Percentiles rank a stretch among this genome's conserved stretches.
Evolutionary conservation across 2,113 vertebrate genomes (phyloP).

Genomic region (Parus major): DNA sequence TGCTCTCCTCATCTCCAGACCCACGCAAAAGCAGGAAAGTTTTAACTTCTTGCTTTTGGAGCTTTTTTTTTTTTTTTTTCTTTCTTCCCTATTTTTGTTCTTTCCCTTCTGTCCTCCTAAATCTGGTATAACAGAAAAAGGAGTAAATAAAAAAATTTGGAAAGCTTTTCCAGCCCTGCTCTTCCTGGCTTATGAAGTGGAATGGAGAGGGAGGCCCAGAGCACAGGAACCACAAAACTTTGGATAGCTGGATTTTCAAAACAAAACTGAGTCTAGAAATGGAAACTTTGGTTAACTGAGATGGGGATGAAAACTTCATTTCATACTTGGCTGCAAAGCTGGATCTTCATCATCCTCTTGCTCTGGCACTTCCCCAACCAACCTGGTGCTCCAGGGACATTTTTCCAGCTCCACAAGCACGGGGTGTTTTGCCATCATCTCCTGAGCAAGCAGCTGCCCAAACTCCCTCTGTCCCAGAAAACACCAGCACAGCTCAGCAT

Average conservation of each 20-base stretch:
- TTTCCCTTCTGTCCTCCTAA: background rate
- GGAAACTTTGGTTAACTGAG: conserved; percentile 4
- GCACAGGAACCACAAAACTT: background rate
- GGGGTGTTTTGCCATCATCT: background rate
- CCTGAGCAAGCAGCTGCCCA: background rate
- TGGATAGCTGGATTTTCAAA: background rate
- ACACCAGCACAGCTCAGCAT: background rate
- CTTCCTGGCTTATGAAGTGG: background rate
- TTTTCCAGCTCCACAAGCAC: background rate
- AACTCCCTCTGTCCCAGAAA: background rate
- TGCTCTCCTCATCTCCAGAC: background rate
- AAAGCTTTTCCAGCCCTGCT: background rate
- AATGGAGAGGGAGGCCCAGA: background rate
- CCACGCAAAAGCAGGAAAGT: background rate
- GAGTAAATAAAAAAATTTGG: background rate
- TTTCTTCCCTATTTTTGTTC: background rate
- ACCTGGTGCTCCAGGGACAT: background rate
- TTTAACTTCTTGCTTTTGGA: background rate
- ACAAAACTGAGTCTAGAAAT: background rate
- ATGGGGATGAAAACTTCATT: background rate
- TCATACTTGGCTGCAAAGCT: background rate
- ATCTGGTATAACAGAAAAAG: background rate
- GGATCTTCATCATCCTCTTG: background rate
- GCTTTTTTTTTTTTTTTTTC: background rate
- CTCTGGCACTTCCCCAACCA: background rate